Base-by-base conservation (phyloP, 2,113 vertebrate genomes). In the Trichechus manatus region DNA sequence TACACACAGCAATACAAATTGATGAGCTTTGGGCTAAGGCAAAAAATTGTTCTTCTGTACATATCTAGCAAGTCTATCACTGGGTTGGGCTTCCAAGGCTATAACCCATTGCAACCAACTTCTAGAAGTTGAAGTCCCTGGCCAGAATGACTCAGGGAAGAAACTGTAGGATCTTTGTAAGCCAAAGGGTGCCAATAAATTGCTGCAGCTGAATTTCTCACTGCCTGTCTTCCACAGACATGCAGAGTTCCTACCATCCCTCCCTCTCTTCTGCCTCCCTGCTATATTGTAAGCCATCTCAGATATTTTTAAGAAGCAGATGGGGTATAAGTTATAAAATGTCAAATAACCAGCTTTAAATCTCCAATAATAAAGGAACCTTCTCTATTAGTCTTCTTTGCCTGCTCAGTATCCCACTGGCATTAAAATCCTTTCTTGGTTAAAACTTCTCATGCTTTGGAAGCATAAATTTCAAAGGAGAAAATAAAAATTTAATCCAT, bases 401-500 rank as follows among this genome's bases (percentile, higher is more conserved):
- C 50, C 87, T 39, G 64, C 20, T 72, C 66, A 72, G 36, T 15
- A 81, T 79, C 50, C 47, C 7, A 72, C 36, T 87, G 39, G 27
- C 81, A 59, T 85, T 66, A 47, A 84, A 93, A 64, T 86, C 7
- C 27, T 53, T 87, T n/a, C 31, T n/a, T 89, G 6, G 6, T 74
- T 83, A 80, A 53, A 86, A 84, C 3, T 64, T 15, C 22, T 89
- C n/a, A 39, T 39, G 17, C 1, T 72, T 96, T 75, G 83, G 70
- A 78, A 92, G 25, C 8, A 70, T 42, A 61, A 15, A 95, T 94
- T 80, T 96, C 81, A 96, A 91, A 91, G 5, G 31, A 72, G 15
- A 7, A 95, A 91, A 82, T 75, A 66, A 84, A 85, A 81, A 64
- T 72, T 53, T 85, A 87, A 61, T 70, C 44, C 22, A 59, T 61